Conservation (phyloP, 2,888 invertebrate species). For the Cephalotes varians region DNA sequence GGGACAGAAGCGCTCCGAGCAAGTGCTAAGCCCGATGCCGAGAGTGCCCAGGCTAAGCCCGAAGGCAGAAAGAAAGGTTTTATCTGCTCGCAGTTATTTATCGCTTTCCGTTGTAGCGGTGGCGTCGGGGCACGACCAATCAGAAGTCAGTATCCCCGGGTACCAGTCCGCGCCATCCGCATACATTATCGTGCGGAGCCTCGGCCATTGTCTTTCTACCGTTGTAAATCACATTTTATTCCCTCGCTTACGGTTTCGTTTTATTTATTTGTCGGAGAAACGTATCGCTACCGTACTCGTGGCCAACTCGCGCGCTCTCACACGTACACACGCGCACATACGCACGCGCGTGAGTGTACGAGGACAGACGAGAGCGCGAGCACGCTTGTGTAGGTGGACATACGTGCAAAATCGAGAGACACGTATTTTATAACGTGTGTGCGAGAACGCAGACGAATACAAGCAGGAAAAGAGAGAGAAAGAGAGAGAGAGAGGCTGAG, state of each 20-base stretch:
- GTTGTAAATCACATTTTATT: slow-evolving; percentile 86
- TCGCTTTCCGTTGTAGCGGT: slow-evolving; percentile 85
- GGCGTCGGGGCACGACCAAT: slow-evolving; percentile 84
- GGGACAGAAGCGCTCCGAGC: slow-evolving; percentile 53
- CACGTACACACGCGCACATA: slow-evolving; percentile 10
- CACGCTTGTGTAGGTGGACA: slow-evolving; percentile 55
- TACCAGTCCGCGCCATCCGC: slow-evolving; percentile 85
- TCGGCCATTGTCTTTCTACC: slow-evolving; percentile 85
- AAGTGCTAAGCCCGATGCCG: slow-evolving; percentile 77
- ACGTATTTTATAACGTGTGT: slow-evolving; percentile 59
- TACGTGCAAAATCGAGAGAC: slow-evolving; percentile 71
- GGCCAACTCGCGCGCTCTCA: slow-evolving; percentile 68
- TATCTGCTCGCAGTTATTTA: slow-evolving; percentile 85
- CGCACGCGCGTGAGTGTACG: not conserved
- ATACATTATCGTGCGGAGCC: slow-evolving; percentile 85
- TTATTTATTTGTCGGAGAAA: slow-evolving; percentile 85
- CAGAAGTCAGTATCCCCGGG: slow-evolving; percentile 84
- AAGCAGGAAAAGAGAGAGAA: not conserved
- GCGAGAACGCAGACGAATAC: slow-evolving; percentile 47
- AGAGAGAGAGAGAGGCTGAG: slow-evolving; percentile 4
- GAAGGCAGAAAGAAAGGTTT: slow-evolving; percentile 83
- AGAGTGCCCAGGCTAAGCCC: slow-evolving; percentile 77
- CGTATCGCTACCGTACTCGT: slow-evolving; percentile 85
- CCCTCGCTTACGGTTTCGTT: slow-evolving; percentile 85
- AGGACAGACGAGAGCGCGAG: slow-evolving; percentile 30